phyloP scores from a whole-genome alignment of 2,113 vertebrate genomes.

The Nyctibius bracteatus region DNA sequence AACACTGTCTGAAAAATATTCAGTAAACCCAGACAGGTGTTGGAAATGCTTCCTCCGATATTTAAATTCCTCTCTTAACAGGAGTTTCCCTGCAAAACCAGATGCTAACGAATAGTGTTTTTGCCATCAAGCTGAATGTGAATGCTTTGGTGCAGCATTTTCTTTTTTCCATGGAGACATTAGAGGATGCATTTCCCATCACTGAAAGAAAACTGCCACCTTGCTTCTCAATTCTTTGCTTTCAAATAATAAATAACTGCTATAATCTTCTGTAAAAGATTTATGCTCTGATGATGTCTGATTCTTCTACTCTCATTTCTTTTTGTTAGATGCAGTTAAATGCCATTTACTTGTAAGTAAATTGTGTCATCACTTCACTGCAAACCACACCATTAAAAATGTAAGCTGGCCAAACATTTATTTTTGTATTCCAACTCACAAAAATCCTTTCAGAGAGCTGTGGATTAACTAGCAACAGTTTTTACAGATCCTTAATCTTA shows the following conservation, averaged over 20 bases:
- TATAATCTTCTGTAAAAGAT: conserved; percentile 27
- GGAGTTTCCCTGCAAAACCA: conserved; percentile 12
- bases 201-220: conserved; percentile 33
- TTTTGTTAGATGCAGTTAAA: conserved; percentile 45
- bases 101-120: background rate
- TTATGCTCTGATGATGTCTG: conserved; percentile 15
- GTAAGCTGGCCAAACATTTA: background rate
- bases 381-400: background rate
- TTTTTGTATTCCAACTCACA: background rate
- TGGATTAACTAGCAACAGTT: background rate
- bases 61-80: conserved; percentile 32
- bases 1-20: conserved; percentile 41
- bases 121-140: conserved; percentile 37
- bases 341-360: conserved; percentile 46
- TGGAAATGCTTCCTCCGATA: conserved; percentile 22
- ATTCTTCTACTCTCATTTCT: conserved; percentile 46
- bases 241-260: conserved; percentile 50
- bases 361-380: conserved; percentile 27
- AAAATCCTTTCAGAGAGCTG: background rate
- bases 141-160: conserved; percentile 31
- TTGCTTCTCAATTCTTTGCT: conserved; percentile 29
- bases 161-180: conserved; percentile 35
- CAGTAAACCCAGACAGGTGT: conserved; percentile 34
- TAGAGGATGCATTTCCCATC: conserved; percentile 31
- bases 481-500: background rate